Percentiles rank a stretch among this genome's conserved stretches.
These are phyloP conservation scores for Drosophila tani DNA, from an alignment of 1,140 invertebrate genomes.

Conservation along the genomic window DNA sequence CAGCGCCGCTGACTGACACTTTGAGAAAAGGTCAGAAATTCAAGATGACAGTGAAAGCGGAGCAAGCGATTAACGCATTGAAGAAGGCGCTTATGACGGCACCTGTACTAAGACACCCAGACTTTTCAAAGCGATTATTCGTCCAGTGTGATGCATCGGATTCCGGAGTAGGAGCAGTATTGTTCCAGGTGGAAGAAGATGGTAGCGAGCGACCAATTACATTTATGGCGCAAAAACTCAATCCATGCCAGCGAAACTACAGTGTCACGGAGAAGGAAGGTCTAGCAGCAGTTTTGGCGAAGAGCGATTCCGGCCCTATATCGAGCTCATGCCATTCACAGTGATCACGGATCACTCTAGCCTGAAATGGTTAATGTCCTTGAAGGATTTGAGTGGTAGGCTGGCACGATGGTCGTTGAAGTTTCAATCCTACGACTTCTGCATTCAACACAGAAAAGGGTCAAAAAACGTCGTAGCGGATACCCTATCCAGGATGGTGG, in stretches of 20 bases:
- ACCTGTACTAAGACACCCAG: not conserved
- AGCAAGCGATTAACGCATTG: not conserved
- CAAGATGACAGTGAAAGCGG: not conserved
- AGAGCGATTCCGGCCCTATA: too few species aligned
- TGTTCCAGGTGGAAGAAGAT: not conserved
- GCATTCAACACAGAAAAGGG: constrained; percentile 3
- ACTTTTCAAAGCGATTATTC: constrained; percentile 4
- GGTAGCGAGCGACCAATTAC: not conserved
- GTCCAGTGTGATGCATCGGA: constrained; percentile 9
- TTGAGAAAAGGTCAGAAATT: constrained; percentile 10
- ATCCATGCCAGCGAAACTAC: not conserved
- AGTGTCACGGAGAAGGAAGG: constrained; percentile 19
- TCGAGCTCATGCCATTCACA: constrained; percentile 2
- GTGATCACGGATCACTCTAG: constrained; percentile 10
- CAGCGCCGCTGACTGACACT: constrained; percentile 8
- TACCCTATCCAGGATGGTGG: not conserved
- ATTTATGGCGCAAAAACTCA: not conserved
- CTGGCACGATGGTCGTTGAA: constrained; percentile 1
- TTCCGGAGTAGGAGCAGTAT: not conserved
- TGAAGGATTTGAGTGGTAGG: constrained; percentile 3
- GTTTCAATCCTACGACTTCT: too few species aligned
- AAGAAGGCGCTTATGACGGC: not conserved
- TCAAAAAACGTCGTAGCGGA: constrained; percentile 9
- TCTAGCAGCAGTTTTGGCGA: too few species aligned
- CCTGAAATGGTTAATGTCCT: constrained; percentile 10